Conservation (phyloP, 92 coral and sea anemone species). For the Diadumene lineata region DNA sequence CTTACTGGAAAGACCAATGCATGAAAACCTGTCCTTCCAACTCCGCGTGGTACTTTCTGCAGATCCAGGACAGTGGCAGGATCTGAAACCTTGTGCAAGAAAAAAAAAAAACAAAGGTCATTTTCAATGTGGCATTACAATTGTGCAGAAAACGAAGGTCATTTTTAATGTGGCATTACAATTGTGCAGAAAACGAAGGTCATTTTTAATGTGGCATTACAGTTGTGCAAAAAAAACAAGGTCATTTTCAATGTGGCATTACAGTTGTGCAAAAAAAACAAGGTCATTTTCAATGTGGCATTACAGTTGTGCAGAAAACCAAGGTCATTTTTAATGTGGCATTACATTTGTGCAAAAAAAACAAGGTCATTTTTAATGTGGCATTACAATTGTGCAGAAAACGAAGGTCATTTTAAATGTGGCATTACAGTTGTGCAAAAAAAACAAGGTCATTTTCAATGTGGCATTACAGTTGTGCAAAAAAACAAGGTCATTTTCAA, state of each 20-base stretch:
- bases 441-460: too few relatives aligned
- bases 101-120: not conserved
- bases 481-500: too few relatives aligned
- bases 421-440: too few relatives aligned
- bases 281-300: too few relatives aligned
- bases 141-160: not conserved
- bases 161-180: not conserved
- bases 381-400: too few relatives aligned
- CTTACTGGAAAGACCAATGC: conserved; percentile 92
- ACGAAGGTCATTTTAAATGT: too few relatives aligned
- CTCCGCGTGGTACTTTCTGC: conserved; percentile 85
- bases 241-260: not conserved
- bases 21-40: conserved; percentile 81
- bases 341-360: too few relatives aligned
- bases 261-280: too few relatives aligned
- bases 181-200: not conserved
- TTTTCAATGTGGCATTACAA: not conserved
- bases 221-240: not conserved
- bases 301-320: too few relatives aligned
- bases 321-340: too few relatives aligned
- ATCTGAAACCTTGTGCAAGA: conserved; percentile 72
- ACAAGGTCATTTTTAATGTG: too few relatives aligned
- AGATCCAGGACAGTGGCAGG: conserved; percentile 81
- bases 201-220: not conserved
- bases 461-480: too few relatives aligned